Conservation (phyloP, 2,113 vertebrate genomes). For the Phylloscopus trochiloides region DNA sequence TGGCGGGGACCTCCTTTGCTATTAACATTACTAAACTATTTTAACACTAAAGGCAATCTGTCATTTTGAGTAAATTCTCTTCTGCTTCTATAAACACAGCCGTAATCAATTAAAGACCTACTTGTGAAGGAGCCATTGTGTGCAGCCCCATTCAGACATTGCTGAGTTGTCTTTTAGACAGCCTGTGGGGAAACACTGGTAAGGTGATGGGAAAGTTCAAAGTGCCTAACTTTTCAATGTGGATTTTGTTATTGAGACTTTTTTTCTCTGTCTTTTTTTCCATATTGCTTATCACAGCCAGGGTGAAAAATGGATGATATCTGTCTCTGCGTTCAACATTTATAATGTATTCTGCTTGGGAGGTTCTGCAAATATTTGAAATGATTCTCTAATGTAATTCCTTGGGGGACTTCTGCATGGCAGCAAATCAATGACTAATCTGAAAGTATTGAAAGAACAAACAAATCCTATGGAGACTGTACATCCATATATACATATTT, state of each 20-base stretch:
- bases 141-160: constrained; percentile 65
- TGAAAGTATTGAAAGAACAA: not conserved
- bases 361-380: constrained; percentile 11
- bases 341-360: not conserved
- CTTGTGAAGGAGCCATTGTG: constrained; percentile 80
- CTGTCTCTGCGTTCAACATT: not conserved
- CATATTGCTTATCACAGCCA: constrained; percentile 11
- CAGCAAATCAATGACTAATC: not conserved
- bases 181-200: constrained; percentile 64
- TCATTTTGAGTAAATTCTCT: constrained; percentile 79
- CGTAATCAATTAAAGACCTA: constrained; percentile 77
- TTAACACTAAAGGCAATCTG: constrained; percentile 74
- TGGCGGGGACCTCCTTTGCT: constrained; percentile 7
- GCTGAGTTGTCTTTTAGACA: constrained; percentile 70
- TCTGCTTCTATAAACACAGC: constrained; percentile 82
- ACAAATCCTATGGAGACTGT: not conserved
- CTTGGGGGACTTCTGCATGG: not conserved
- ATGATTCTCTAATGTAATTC: not conserved
- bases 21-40: constrained; percentile 58
- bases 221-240: constrained; percentile 67
- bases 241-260: constrained; percentile 65
- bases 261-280: not conserved
- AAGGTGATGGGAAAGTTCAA: constrained; percentile 78
- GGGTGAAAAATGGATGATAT: not conserved
- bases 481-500: not conserved